Evolutionary conservation across 2,797 vertebrate genomes (phyloP).

Genomic region (Geotrypetes seraphini): DNA sequence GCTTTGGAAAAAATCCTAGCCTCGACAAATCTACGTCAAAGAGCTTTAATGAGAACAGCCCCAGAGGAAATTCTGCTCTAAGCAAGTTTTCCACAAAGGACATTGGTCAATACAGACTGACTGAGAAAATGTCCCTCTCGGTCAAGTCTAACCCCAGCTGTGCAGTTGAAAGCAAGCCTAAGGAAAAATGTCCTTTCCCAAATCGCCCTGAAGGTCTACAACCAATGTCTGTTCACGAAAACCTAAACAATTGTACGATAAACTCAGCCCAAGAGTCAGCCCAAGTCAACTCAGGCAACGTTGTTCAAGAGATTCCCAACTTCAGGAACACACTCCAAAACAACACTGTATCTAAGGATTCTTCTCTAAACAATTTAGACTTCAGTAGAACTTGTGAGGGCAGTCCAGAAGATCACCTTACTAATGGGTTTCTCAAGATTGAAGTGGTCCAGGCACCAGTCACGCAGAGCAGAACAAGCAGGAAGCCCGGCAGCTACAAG

Average conservation of each 20-base stretch:
- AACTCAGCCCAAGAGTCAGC: background rate
- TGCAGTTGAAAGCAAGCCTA: no score
- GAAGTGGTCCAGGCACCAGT: constrained; percentile 36
- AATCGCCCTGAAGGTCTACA: no score
- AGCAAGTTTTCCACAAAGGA: no score
- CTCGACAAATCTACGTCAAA: no score
- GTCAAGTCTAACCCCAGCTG: no score
- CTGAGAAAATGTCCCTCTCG: no score
- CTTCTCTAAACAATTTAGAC: background rate
- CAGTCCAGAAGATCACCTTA: constrained; percentile 7
- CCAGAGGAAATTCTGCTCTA: no score
- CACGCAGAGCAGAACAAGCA: constrained; percentile 33
- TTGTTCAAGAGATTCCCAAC: background rate
- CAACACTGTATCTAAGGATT: background rate
- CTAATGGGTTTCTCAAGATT: constrained; percentile 5
- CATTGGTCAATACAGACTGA: no score
- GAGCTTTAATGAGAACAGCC: no score
- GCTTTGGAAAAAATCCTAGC: no score
- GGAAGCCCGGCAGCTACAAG: constrained; percentile 43
- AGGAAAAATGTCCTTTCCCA: no score
- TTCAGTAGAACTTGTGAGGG: background rate
- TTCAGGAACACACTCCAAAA: background rate
- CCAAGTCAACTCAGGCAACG: background rate
- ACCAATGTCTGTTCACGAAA: no score
- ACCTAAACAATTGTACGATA: background rate